phyloP scores from a whole-genome alignment of 1,140 invertebrate species.

The Alviniconcha marisindica region DNA sequence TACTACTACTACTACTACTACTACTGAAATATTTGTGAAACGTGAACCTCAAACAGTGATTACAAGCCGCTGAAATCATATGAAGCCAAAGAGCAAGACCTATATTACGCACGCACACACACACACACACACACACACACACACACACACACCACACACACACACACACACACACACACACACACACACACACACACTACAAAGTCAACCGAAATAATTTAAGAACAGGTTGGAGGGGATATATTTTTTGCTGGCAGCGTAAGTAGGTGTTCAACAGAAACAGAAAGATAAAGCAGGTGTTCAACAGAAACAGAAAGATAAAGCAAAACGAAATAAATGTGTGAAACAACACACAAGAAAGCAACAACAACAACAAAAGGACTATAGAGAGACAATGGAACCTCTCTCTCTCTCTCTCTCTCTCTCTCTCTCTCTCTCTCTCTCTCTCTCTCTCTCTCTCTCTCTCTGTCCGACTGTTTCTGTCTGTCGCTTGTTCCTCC shows the following conservation, averaged over 20 bases:
- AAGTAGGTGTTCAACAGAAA: too few relatives aligned
- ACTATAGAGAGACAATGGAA: neutral
- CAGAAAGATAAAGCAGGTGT: neutral
- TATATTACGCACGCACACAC: too few relatives aligned
- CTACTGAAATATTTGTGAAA: too few relatives aligned
- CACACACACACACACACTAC: neutral
- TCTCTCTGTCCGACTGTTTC: neutral
- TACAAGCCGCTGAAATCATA: neutral
- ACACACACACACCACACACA: conserved; percentile 7
- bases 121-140: neutral
- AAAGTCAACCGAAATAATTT: too few relatives aligned
- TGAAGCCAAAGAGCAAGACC: too few relatives aligned
- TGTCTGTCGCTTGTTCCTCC: neutral
- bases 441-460: neutral
- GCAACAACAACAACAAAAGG: too few relatives aligned
- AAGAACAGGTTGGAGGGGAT: too few relatives aligned
- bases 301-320: neutral
- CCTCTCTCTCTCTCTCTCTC: conserved; percentile 2
- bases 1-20: too few relatives aligned
- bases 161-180: conserved; percentile 8
- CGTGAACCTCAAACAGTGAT: too few relatives aligned
- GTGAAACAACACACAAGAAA: neutral
- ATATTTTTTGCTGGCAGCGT: too few relatives aligned
- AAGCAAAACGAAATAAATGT: neutral
- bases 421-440: conserved; percentile 7